Evolutionary conservation across 2,797 vertebrate genomes (phyloP).

Genomic region (Myotis vivesi): DNA sequence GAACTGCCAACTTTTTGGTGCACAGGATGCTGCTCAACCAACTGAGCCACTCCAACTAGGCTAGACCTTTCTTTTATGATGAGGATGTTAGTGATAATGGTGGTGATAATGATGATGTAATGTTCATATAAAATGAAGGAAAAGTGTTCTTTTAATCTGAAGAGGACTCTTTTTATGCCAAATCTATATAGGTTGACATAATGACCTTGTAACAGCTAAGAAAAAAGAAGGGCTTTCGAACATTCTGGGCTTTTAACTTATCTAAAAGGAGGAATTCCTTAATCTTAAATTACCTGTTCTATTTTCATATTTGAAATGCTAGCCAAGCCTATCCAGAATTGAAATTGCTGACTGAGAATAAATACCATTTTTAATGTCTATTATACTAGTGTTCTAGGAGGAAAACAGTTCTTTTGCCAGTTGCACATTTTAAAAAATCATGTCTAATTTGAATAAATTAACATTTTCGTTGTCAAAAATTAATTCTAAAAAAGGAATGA

Average conservation of each 20-base stretch:
- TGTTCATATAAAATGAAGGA: constrained; percentile 64
- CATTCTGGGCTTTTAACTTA: constrained; percentile 29
- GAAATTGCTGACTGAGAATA: constrained; percentile 57
- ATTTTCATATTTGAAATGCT: constrained; percentile 52
- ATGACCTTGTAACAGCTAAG: background rate
- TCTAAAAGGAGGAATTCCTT: background rate
- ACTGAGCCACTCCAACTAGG: background rate
- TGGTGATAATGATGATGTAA: constrained; percentile 66
- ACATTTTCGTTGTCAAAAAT: constrained; percentile 83
- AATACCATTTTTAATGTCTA: background rate
- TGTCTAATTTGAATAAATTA: constrained; percentile 86
- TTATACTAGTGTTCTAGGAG: constrained; percentile 70
- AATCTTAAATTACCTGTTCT: constrained; percentile 19
- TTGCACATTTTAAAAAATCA: constrained; percentile 79
- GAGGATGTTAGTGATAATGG: constrained; percentile 71
- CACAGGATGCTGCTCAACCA: background rate
- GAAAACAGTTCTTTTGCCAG: constrained; percentile 76
- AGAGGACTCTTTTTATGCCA: constrained; percentile 67
- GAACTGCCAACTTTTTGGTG: background rate
- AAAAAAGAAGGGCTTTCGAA: background rate
- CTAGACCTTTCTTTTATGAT: constrained; percentile 74
- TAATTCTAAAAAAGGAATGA: constrained; percentile 82
- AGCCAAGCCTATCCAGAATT: constrained; percentile 12
- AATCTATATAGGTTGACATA: constrained; percentile 1
- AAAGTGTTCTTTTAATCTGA: constrained; percentile 71